Evolutionary conservation across 2,888 invertebrate genomes (phyloP).

Genomic region (Tyria jacobaeae): DNA sequence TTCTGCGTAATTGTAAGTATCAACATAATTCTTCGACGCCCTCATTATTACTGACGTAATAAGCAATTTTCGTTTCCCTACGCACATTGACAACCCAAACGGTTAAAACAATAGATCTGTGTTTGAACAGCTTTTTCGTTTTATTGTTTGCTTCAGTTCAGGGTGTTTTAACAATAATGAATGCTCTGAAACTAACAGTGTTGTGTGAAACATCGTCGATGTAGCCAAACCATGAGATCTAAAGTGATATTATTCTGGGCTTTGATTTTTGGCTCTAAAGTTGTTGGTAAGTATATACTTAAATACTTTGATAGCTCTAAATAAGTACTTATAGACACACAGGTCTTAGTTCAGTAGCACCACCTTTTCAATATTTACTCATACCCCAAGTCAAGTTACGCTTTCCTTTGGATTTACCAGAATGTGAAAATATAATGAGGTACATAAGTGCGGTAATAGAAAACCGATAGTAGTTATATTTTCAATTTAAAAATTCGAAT

Average conservation of each 20-base stretch:
- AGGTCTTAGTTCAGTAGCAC: too few species aligned
- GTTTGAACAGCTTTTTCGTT: slow-evolving; percentile 66
- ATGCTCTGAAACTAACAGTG: slow-evolving; percentile 52
- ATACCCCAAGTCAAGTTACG: too few species aligned
- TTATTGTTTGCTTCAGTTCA: slow-evolving; percentile 55
- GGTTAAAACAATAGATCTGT: slow-evolving; percentile 53
- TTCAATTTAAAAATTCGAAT: too few species aligned
- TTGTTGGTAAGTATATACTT: slow-evolving; percentile 56
- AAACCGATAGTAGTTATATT: too few species aligned
- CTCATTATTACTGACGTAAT: slow-evolving; percentile 46
- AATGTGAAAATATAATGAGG: background rate
- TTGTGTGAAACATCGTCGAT: slow-evolving; percentile 56
- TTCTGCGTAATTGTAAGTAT: slow-evolving; percentile 7
- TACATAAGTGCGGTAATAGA: too few species aligned
- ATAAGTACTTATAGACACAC: background rate
- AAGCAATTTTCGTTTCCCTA: slow-evolving; percentile 35
- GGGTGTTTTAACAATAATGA: slow-evolving; percentile 55
- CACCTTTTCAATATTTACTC: too few species aligned
- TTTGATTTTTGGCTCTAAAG: slow-evolving; percentile 51
- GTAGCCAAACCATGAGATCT: slow-evolving; percentile 53
- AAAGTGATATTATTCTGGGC: slow-evolving; percentile 54
- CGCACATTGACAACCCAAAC: slow-evolving; percentile 37
- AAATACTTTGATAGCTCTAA: background rate
- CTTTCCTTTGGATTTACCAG: too few species aligned
- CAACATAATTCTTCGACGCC: slow-evolving; percentile 33